Conservation (phyloP, 2,888 invertebrate species). For the Dexiosoma caninum region DNA sequence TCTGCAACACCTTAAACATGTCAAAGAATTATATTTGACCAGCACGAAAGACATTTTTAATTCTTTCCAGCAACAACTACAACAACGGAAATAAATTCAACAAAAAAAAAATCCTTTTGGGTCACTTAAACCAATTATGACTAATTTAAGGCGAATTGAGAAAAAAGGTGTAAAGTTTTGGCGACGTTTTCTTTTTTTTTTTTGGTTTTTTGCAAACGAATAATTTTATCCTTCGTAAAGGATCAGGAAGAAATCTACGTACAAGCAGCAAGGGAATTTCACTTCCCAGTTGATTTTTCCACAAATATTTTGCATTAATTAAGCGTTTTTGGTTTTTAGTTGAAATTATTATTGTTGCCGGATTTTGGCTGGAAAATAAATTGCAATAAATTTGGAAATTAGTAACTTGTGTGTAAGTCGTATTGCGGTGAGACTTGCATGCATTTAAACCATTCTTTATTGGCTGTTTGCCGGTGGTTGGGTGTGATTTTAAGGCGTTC, state of each 20-base stretch:
- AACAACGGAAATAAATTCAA: neutral
- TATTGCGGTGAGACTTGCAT: conserved; percentile 56
- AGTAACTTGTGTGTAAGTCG: conserved; percentile 48
- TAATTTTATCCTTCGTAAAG: conserved; percentile 14
- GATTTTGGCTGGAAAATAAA: conserved; percentile 34
- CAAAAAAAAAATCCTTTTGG: conserved; percentile 38
- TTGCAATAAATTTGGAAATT: conserved; percentile 59
- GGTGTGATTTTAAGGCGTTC: neutral
- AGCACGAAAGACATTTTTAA: conserved; percentile 40
- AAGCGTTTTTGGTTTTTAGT: conserved; percentile 25
- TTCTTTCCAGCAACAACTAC: conserved; percentile 27
- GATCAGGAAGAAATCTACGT: neutral
- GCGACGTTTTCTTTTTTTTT: conserved; percentile 59
- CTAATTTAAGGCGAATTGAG: conserved; percentile 41
- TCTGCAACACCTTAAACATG: conserved; percentile 52
- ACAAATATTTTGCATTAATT: conserved; percentile 20
- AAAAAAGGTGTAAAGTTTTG: conserved; percentile 29
- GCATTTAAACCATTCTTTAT: conserved; percentile 64
- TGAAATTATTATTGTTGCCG: conserved; percentile 20
- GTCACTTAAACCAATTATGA: conserved; percentile 60
- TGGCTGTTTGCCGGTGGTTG: conserved; percentile 30
- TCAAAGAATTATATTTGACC: conserved; percentile 51
- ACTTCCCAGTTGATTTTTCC: neutral
- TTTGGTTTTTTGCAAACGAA: no score
- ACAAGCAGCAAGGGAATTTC: neutral